Conservation (phyloP, 2,888 invertebrate genomes). For the Notocelia uddmanniana region DNA sequence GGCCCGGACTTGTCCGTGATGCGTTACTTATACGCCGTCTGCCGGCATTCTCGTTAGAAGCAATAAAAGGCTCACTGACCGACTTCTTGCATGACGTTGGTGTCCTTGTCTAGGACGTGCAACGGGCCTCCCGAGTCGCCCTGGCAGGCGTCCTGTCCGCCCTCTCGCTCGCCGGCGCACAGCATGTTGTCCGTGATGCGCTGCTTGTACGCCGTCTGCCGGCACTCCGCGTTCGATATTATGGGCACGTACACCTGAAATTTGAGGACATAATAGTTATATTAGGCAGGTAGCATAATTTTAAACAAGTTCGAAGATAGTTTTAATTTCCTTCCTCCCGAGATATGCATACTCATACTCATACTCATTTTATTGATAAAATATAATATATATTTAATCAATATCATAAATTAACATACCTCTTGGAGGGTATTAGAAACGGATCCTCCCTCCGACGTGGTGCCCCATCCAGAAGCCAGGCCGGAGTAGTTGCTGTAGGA, state of each 20-base stretch:
- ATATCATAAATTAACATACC: constrained; percentile 81
- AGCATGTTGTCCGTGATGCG: constrained; percentile 92
- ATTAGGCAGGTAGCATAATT: background rate
- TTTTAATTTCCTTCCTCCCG: background rate
- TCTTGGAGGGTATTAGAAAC: constrained; percentile 90
- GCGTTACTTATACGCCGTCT: constrained; percentile 88
- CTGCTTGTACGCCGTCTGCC: constrained; percentile 88
- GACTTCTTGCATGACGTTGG: constrained; percentile 82
- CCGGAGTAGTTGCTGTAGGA: constrained; percentile 83
- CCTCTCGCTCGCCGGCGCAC: constrained; percentile 91
- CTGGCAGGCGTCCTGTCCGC: constrained; percentile 92
- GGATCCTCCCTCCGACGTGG: constrained; percentile 89
- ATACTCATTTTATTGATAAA: too few species aligned
- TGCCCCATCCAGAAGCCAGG: constrained; percentile 93
- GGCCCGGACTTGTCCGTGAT: constrained; percentile 89
- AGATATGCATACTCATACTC: too few species aligned
- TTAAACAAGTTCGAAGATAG: background rate
- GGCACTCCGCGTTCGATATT: constrained; percentile 86
- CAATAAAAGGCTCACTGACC: constrained; percentile 75
- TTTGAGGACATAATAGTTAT: background rate
- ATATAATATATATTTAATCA: too few species aligned
- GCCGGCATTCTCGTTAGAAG: constrained; percentile 83
- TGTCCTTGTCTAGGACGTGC: constrained; percentile 85
- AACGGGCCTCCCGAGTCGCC: constrained; percentile 93
- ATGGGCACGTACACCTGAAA: constrained; percentile 78